Evolutionary conservation across 2,888 invertebrate species (phyloP), one percentile per base, ranked within the genome.

Genomic region (Trissoscelio sp.): DNA sequence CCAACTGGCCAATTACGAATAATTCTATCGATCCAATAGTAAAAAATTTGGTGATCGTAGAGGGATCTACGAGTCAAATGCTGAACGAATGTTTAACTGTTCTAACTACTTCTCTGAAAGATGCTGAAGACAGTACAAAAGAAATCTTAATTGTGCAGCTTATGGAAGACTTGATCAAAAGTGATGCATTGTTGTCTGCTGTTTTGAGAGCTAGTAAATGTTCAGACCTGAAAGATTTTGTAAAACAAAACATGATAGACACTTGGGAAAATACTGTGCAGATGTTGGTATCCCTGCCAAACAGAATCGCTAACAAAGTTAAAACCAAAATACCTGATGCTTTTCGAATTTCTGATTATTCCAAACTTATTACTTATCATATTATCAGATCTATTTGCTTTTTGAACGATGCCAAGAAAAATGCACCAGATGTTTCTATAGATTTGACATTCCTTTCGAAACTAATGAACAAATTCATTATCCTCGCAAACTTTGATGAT

Each of bases 241-340:
- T 79, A 85, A 73, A 87, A 82, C 81, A 66, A 85, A 86, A 88
- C 55, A 84, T 82, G 3, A 82, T 89, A 11, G 86, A 89, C 39
- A 86, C 83, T 22, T 94, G 94, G 92, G 92, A 93, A 77, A 92
- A 92, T 34, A 93, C 93, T 18, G 92, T 95, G 0, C 95, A 95
- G 87, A 85, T 94, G 53, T 85, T 96, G 62, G 91, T 94, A 5
- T 95, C 95, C 1, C 85, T 97, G 60, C 96, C 97, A 0, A 94
- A 92, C 85, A 92, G 95, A 83, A 92, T 96, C 44, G 95, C 96
- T 6, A 97, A 97, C 87, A 93, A 92, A 84, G 85, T 94, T 24
- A 91, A 94, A 79, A 92, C 91, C 0, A 91, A 93, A 28, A 92
- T 94, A 3, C 93, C 94, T 0, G 92, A 92, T 75, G 92, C 93